Evolutionary conservation across 1,140 invertebrate genomes (phyloP), one percentile per base, ranked within the genome.

Genomic region (Ceratosolen fusciceps): DNA sequence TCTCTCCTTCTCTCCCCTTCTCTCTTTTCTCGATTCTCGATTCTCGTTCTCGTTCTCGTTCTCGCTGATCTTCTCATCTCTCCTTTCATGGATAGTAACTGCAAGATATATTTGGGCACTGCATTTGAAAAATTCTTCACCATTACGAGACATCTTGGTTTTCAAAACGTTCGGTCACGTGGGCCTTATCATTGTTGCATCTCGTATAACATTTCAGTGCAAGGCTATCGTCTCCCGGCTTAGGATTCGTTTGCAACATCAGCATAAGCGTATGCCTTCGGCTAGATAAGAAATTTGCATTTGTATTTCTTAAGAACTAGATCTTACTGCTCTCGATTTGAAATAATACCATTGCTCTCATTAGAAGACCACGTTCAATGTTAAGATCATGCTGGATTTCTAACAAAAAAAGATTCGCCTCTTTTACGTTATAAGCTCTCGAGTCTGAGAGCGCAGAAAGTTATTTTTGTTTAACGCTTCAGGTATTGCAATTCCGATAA

Each of bases 101-200:
- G 21, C 16, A n/a, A 16, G n/a, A 19, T 16, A 4, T 54, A 19
- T 62, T 34, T 62, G 58, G 12, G 19, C 29, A 19, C 5, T 24
- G 31, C 21, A 37, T 37, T 65, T 21, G 60, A 34, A 65, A 65
- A 65, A 65, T 65, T 34, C 60, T 65, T n/a, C 60, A 31, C 2
- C 31, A 65, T 37, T 65, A 65, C 34, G 19, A 65, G 10, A 37
- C 60, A 37, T 37, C 60, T 65, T 65, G 19, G 5, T 31, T 65
- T 65, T 65, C 60, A 10, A 65, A 65, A 37, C 31, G 31, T 65
- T 65, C 4, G 34, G 31, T 37, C 60, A 60, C 31, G 60, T 37
- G 60, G 31, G 31, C 26, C 37, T 21, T 37, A 14, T 21, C 37
- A n/a, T 65, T 65, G 31, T 65, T 65, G 7, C 2, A n/a, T 31